phyloP scores from a whole-genome alignment of 2,113 vertebrate species.

The Solea solea region DNA sequence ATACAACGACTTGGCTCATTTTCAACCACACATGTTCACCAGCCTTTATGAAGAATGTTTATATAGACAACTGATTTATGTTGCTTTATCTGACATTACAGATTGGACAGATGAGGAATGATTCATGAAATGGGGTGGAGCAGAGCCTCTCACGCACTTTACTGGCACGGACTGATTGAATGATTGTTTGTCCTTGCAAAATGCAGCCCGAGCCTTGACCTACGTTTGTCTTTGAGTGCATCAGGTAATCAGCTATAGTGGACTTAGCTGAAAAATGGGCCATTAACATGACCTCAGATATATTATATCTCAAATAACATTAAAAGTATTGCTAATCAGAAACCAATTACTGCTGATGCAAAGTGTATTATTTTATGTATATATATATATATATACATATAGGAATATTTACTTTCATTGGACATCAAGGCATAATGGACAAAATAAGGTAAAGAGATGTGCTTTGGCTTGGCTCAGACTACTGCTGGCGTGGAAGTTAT shows the following conservation, averaged over 20 bases:
- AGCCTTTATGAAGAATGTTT: conserved; percentile 65
- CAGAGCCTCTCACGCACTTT: conserved; percentile 59
- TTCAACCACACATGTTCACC: conserved; percentile 42
- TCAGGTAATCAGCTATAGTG: background rate
- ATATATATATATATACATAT: too few species aligned
- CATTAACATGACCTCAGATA: background rate
- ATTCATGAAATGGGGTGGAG: conserved; percentile 59
- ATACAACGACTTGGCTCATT: conserved; percentile 28
- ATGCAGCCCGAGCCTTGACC: background rate
- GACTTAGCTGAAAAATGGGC: background rate
- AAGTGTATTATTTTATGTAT: background rate
- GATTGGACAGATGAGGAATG: conserved; percentile 55
- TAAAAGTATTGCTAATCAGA: background rate
- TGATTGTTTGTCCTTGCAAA: conserved; percentile 29
- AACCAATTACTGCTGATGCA: conserved; percentile 1
- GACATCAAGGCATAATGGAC: conserved; percentile 26
- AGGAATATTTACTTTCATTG: conserved; percentile 25
- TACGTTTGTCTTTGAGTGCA: background rate
- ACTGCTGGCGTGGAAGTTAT: background rate
- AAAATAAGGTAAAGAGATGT: background rate
- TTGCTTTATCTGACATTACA: conserved; percentile 49
- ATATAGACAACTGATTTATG: conserved; percentile 61
- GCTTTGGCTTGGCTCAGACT: background rate
- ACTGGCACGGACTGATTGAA: conserved; percentile 23
- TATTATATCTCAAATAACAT: background rate